These are phyloP conservation scores for Rhamphomyia laevipes DNA, from an alignment of 2,888 invertebrate species.

Conservation along the genomic window DNA sequence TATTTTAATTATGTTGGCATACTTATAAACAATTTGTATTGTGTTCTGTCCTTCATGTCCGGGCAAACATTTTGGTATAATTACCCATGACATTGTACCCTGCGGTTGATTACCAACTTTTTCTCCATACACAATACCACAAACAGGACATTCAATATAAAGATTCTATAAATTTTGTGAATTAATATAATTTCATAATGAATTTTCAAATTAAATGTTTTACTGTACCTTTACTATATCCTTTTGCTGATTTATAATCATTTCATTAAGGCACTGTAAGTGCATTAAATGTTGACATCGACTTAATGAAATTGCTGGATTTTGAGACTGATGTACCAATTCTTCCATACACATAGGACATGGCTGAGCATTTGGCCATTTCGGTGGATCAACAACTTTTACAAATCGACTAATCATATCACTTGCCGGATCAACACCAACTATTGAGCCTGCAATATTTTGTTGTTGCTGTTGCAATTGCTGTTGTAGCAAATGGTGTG, in stretches of 20 bases:
- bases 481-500: slow-evolving; percentile 21
- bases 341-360: slow-evolving; percentile 59
- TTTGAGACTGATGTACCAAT: slow-evolving; percentile 37
- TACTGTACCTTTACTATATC: slow-evolving; percentile 34
- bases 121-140: slow-evolving; percentile 75
- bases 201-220: slow-evolving; percentile 8
- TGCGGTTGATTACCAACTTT: slow-evolving; percentile 68
- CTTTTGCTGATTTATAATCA: slow-evolving; percentile 53
- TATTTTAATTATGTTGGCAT: slow-evolving; percentile 21
- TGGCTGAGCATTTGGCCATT: slow-evolving; percentile 57
- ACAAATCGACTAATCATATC: slow-evolving; percentile 57
- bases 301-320: slow-evolving; percentile 52
- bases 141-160: slow-evolving; percentile 76
- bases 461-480: slow-evolving; percentile 21
- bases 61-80: slow-evolving; percentile 55
- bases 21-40: slow-evolving; percentile 76
- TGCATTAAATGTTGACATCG: slow-evolving; percentile 73
- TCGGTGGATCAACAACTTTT: slow-evolving; percentile 50
- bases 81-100: slow-evolving; percentile 72
- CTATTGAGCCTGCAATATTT: slow-evolving; percentile 39
- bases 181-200: slow-evolving; percentile 7
- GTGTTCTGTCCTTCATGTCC: slow-evolving; percentile 52
- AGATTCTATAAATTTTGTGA: slow-evolving; percentile 36
- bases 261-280: slow-evolving; percentile 63
- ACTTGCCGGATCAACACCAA: slow-evolving; percentile 40